Evolutionary conservation across 2,113 vertebrate genomes (phyloP), one percentile per base, ranked within the genome.

Genomic region (Acrocephalus arundinaceus): DNA sequence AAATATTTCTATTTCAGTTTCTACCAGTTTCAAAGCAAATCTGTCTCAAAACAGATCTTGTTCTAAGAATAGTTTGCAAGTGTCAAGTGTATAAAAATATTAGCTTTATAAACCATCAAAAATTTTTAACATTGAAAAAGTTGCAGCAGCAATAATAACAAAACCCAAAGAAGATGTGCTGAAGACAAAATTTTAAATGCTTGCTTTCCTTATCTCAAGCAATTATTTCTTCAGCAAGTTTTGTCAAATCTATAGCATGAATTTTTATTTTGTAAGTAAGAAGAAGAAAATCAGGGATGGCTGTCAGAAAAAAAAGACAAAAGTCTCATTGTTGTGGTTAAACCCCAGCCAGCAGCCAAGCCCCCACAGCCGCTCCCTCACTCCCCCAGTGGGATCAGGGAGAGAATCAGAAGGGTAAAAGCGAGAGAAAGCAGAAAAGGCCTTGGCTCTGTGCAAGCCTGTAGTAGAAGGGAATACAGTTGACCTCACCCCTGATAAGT

Each of bases 351-450:
- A 59, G 27, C 33, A 81, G 16, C 52, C 52, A 45, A 89, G 33
- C 33, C 28, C 28, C 33, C 45, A 11, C 1, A 52, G 23, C 12
- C 33, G 3, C 45, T 67, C 0, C 0, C 27, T 37, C 37, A 20
- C 15, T 74, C 8, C 19, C 9, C 9, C 14, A 23, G 46, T 4
- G 15, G 27, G 12, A 23, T 27, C 23, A 37, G 22, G 17, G 31
- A 43, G 35, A 57, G 16, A 63, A 55, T 30, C 8, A 46, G 41
- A 51, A 66, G 31, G 5, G 11, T 35, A 23, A 43, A 73, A 33
- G 25, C 25, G 35, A 35, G 45, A 58, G 18, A 59, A 66, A 65
- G 21, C 51, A 65, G 30, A 25, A 66, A 28, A 66, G 17, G 9
- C 21, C 25, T 58, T 54, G 39, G 28, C n/a, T 71, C 65, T 54